These are phyloP conservation scores for Pseudococcus viburni DNA, from an alignment of 2,888 invertebrate genomes.

Conservation along the genomic window DNA sequence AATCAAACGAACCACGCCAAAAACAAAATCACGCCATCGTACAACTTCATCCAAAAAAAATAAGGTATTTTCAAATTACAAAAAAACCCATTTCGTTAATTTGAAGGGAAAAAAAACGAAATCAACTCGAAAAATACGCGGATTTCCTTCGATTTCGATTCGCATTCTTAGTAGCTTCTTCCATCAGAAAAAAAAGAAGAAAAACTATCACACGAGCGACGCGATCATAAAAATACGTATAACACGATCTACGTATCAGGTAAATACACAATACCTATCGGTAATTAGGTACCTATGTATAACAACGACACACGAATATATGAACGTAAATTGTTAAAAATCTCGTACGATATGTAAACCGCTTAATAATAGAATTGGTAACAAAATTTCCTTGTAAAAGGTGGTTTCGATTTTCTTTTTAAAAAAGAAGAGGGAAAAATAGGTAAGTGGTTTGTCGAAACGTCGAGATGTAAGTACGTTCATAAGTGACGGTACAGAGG, in stretches of 20 bases:
- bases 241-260: background rate
- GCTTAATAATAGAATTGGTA: constrained; percentile 30
- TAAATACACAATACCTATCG: background rate
- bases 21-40: background rate
- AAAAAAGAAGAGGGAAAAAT: background rate
- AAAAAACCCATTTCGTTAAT: background rate
- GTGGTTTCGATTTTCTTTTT: background rate
- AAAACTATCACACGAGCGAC: too few species aligned
- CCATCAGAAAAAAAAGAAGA: too few species aligned
- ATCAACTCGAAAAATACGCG: background rate
- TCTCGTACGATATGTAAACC: constrained; percentile 15
- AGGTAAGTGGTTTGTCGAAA: background rate
- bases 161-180: too few species aligned
- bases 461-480: background rate
- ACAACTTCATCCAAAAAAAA: background rate
- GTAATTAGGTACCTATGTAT: background rate
- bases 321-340: background rate
- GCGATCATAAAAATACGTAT: background rate
- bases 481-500: background rate
- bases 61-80: background rate
- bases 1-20: background rate
- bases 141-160: background rate
- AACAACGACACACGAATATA: background rate
- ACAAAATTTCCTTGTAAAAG: constrained; percentile 34
- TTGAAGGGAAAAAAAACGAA: background rate